phyloP scores from a whole-genome alignment of 2,797 vertebrate species.

The Melanotaenia parkinsoni region DNA sequence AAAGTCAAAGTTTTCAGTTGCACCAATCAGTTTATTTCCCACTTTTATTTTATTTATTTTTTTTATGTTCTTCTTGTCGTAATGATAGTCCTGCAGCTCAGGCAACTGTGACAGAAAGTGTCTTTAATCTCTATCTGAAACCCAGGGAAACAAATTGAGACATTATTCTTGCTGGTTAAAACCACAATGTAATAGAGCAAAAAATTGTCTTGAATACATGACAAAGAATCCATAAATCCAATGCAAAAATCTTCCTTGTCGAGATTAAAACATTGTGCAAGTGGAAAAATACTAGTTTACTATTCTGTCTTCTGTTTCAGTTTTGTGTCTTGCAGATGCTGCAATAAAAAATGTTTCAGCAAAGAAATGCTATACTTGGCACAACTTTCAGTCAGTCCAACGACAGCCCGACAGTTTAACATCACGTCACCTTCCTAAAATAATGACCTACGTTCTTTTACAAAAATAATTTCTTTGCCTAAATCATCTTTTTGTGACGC shows the following conservation, averaged over 20 bases:
- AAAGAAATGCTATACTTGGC: neutral
- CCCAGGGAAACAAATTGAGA: neutral
- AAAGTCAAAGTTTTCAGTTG: neutral
- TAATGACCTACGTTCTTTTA: too few relatives aligned
- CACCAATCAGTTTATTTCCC: neutral
- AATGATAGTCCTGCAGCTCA: neutral
- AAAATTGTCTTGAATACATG: too few relatives aligned
- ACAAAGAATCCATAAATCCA: too few relatives aligned
- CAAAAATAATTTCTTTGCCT: too few relatives aligned
- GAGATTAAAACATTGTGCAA: neutral
- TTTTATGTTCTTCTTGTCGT: neutral
- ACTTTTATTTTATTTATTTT: too few relatives aligned
- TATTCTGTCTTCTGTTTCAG: neutral
- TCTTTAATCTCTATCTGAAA: conserved; percentile 14
- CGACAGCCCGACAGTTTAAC: neutral
- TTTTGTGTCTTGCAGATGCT: neutral
- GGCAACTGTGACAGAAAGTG: neutral
- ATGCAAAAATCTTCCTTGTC: too few relatives aligned
- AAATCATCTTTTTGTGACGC: too few relatives aligned
- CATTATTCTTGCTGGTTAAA: neutral
- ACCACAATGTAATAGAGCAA: neutral
- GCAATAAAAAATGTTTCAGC: neutral
- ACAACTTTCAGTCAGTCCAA: neutral
- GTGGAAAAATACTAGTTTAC: too few relatives aligned
- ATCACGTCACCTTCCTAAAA: neutral